Evolutionary conservation across 2,797 vertebrate genomes (phyloP), one percentile per base, ranked within the genome.

Genomic region (Bryconaethiops microstoma): DNA sequence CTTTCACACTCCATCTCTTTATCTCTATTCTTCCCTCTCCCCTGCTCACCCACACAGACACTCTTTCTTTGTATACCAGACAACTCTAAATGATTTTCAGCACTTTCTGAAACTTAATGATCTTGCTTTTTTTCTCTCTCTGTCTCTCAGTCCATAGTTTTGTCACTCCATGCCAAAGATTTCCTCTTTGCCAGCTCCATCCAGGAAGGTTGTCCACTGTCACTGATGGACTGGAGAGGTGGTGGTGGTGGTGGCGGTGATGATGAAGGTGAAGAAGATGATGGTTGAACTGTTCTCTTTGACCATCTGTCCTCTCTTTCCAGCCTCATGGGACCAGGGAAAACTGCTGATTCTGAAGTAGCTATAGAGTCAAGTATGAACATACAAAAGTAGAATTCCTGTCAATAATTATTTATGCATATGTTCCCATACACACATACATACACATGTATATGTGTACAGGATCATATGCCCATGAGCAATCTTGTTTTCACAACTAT

Each of bases 101-200:
- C 69, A 40, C 17, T 40, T 52, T 3, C 19, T 72, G 70, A 39
- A 62, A 23, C 17, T 21, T 23, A 19, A 23, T 5, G 45, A 40
- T 57, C 63, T 57, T n/a, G 25, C 73, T 9, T 5, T 54, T 7
- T 75, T 7, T 60, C 13, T 64, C 48, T 69, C 13, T 69, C 73
- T 64, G 65, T 21, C 25, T 75, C 70, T 93, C 79, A 95, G 83
- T 95, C 93, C 94, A 93, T 92, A 69, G 95, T 94, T 93, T 96
- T 99, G 86, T 98, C 97, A 54, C 93, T 99, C 98, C 98, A 99
- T 50, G 98, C 98, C 92, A 97, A 95, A 0, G 98, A 97, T 88
- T 99, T 99, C 88, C 97, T 97, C 90, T 98, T 99, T 76, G 98
- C 98, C 80, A 99, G 91, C 83, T 99, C 97, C 97, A 99, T 97